These are phyloP conservation scores for Origma solitaria DNA, from an alignment of 2,113 vertebrate genomes.

Conservation along the genomic window DNA sequence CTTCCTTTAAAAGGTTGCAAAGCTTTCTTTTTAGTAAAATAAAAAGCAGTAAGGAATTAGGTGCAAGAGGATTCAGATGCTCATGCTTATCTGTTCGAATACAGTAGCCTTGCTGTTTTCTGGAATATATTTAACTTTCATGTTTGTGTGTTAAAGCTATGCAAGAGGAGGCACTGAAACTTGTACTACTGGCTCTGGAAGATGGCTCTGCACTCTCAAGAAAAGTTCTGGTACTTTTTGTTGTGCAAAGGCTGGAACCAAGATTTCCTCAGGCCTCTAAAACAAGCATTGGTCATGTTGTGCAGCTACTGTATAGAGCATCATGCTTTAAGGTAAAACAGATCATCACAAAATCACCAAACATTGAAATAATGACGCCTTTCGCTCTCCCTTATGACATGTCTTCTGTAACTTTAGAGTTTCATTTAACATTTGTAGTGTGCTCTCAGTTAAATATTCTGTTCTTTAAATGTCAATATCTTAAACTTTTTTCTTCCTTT, in stretches of 20 bases:
- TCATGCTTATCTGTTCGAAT: not conserved
- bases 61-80: not conserved
- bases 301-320: slow-evolving; percentile 96
- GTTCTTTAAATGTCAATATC: not conserved
- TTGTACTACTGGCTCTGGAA: slow-evolving; percentile 92
- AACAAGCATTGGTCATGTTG: slow-evolving; percentile 97
- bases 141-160: slow-evolving; percentile 78
- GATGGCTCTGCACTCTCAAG: slow-evolving; percentile 95
- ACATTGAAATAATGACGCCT: not conserved
- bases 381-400: not conserved
- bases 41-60: not conserved
- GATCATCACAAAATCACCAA: not conserved
- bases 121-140: not conserved
- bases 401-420: not conserved
- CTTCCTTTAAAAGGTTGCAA: not conserved
- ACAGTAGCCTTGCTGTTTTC: not conserved
- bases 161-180: slow-evolving; percentile 95
- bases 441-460: not conserved
- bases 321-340: slow-evolving; percentile 93
- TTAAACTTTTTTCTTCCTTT: not conserved
- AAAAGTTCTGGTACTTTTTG: slow-evolving; percentile 97
- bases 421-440: not conserved
- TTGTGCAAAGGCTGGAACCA: slow-evolving; percentile 94
- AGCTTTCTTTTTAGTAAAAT: not conserved
- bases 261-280: slow-evolving; percentile 98